Evolutionary conservation across 2,797 vertebrate genomes (phyloP), one percentile per base, ranked within the genome.

Genomic region (Tolypeutes matacus): DNA sequence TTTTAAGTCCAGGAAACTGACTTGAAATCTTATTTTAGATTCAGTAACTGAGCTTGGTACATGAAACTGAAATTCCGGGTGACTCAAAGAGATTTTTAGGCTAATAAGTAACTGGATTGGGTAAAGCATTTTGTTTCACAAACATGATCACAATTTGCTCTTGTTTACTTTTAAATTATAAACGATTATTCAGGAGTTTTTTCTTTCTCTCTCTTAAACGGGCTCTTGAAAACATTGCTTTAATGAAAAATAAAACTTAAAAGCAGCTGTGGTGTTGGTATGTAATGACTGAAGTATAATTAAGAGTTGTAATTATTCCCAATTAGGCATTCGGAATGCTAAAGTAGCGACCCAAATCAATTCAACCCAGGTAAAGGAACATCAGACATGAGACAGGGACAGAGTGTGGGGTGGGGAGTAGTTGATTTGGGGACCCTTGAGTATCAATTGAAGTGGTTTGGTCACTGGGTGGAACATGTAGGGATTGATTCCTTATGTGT

Each of bases 181-280:
- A 97, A 56, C 96, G 89, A 96, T 96, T 96, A 97, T 97, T 93
- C 85, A 93, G 86, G 95, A 92, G 86, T 14, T 81, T 91, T 95
- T 89, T 89, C n/a, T 60, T 7, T 0, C 18, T 56, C 17, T 23
- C 14, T 80, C 83, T 93, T 69, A 91, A 97, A 93, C 42, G 93
- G 7, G 81, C 78, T 95, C 85, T 96, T 94, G 72, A 96, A 97
- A 96, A 92, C 89, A 92, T 93, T 91, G 78, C 92, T 86, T 96
- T 97, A 97, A 96, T 97, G 96, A 96, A 96, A 97, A 96, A 88
- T 96, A 96, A 93, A 97, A 81, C 85, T 93, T 92, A 97, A 94
- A 96, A 85, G 73, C 96, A 97, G 96, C 95, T 94, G 95, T 85
- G 62, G 56, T 93, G 70, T 93, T 95, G 92, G 85, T 92, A 80